These are phyloP conservation scores for Cremastinae sp. DNA, from an alignment of 2,888 invertebrate species.

Conservation along the genomic window DNA sequence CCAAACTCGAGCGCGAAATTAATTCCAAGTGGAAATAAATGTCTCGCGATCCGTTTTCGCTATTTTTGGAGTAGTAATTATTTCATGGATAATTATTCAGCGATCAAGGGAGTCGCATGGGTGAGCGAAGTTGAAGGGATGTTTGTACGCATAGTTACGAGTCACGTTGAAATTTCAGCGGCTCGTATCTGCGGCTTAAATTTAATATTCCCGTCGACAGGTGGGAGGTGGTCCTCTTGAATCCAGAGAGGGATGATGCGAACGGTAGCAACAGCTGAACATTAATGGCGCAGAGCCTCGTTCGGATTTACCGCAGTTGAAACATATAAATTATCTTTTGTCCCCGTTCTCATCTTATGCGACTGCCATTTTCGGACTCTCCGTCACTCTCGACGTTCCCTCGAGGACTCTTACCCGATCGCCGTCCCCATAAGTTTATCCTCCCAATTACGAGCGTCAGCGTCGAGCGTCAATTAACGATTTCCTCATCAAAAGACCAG, in stretches of 20 bases:
- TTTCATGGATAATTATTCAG: slow-evolving; percentile 13
- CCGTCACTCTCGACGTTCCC: slow-evolving; percentile 12
- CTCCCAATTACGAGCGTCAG: neutral
- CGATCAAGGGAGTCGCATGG: slow-evolving; percentile 15
- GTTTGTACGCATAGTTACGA: slow-evolving; percentile 29
- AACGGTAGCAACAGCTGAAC: slow-evolving; percentile 58
- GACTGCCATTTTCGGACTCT: slow-evolving; percentile 16
- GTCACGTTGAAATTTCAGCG: slow-evolving; percentile 40
- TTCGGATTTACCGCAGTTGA: slow-evolving; percentile 37
- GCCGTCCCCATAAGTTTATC: neutral
- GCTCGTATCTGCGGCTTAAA: slow-evolving; percentile 42
- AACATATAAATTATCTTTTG: slow-evolving; percentile 62
- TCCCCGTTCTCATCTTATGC: slow-evolving; percentile 51
- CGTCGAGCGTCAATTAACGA: neutral
- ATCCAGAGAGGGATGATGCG: slow-evolving; percentile 19
- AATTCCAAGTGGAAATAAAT: too few species aligned
- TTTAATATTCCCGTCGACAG: slow-evolving; percentile 52
- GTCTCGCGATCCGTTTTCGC: too few species aligned
- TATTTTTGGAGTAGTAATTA: too few species aligned
- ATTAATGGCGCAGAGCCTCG: slow-evolving; percentile 52
- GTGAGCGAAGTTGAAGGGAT: slow-evolving; percentile 8
- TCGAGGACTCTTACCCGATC: slow-evolving; percentile 4
- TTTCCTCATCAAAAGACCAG: too few species aligned
- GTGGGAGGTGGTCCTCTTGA: slow-evolving; percentile 27
- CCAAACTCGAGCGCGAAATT: too few species aligned